Percentiles rank a stretch among this genome's conserved stretches.
phyloP scores from a whole-genome alignment of 2,113 vertebrate species.

The Cynopterus brachyotis region DNA sequence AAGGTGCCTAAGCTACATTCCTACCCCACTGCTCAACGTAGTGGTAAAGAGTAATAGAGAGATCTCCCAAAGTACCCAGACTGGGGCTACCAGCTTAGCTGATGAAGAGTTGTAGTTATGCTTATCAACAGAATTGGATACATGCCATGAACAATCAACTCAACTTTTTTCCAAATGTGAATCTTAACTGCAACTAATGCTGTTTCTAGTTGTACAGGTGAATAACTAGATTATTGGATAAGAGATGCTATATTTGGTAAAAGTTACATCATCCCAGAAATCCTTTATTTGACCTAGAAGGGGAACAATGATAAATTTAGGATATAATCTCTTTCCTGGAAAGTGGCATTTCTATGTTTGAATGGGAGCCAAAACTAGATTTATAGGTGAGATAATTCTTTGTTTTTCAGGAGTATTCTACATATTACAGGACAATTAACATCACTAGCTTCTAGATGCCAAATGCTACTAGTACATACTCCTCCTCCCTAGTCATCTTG shows the following conservation, averaged over 20 bases:
- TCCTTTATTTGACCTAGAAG: background rate
- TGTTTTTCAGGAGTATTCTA: background rate
- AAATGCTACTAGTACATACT: background rate
- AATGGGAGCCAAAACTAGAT: background rate
- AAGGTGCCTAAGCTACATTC: background rate
- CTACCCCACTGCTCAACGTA: background rate
- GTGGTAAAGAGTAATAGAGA: background rate
- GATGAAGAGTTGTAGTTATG: background rate
- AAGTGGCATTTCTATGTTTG: background rate
- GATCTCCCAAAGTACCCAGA: background rate
- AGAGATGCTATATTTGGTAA: background rate
- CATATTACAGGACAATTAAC: background rate
- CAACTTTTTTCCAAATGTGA: background rate
- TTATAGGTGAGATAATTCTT: background rate
- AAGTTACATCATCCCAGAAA: background rate
- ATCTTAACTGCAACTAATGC: background rate
- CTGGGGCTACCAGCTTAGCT: background rate
- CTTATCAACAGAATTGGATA: background rate
- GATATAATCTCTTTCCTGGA: background rate
- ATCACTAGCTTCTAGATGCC: background rate
- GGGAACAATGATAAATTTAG: background rate
- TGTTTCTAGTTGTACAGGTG: background rate
- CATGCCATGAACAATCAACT: background rate
- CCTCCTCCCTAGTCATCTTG: background rate
- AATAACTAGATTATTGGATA: background rate